phyloP scores from a whole-genome alignment of 2,888 invertebrate genomes.

The Drosophila villosipedis region DNA sequence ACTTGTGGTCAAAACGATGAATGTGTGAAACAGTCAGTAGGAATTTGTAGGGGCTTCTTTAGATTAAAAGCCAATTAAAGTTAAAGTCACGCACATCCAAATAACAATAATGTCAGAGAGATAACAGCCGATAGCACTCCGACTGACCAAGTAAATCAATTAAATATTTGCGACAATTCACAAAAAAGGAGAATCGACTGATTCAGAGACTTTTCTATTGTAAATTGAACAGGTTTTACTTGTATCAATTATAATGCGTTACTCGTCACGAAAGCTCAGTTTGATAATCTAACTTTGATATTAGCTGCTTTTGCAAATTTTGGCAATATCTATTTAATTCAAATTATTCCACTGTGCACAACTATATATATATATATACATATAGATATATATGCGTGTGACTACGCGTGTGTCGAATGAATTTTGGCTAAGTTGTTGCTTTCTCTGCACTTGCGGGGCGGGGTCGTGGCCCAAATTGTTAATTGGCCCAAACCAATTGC shows the following conservation, averaged over 20 bases:
- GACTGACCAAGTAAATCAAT: conserved; percentile 18
- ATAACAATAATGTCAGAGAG: conserved; percentile 6
- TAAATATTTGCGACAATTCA: background rate
- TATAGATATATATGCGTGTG: background rate
- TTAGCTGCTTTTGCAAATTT: background rate
- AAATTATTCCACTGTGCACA: conserved; percentile 1
- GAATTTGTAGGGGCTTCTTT: conserved; percentile 25
- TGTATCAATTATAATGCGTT: background rate
- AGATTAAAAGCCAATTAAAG: conserved; percentile 59
- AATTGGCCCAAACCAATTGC: conserved; percentile 59
- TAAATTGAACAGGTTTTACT: background rate
- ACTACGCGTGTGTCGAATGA: conserved; percentile 14
- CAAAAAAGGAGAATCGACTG: background rate
- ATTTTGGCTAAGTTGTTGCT: conserved; percentile 33
- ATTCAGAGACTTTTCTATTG: background rate
- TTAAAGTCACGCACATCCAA: conserved; percentile 18
- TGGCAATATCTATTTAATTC: background rate
- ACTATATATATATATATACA: background rate
- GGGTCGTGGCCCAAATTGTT: conserved; percentile 62
- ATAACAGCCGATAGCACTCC: conserved; percentile 24
- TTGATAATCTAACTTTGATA: background rate
- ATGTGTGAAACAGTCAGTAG: conserved; percentile 10
- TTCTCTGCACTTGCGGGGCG: conserved; percentile 44
- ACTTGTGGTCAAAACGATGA: background rate
- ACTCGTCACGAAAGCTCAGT: background rate